These are phyloP conservation scores for Anolis apletophallus DNA, from an alignment of 2,797 vertebrate genomes.

Conservation along the genomic window DNA sequence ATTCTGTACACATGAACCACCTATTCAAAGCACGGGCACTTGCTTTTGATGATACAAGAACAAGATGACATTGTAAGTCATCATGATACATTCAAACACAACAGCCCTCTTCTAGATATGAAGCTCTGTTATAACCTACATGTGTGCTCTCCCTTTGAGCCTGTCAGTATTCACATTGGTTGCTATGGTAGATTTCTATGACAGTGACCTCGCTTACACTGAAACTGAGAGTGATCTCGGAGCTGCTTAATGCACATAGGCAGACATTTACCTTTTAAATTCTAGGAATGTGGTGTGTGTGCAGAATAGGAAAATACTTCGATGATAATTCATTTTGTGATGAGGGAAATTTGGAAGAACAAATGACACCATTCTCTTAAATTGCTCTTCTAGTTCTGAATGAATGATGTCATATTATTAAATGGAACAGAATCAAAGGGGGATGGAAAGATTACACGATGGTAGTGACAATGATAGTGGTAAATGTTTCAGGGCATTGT, in stretches of 20 bases:
- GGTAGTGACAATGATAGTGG: background rate
- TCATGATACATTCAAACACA: background rate
- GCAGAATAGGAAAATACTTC: background rate
- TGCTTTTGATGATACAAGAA: background rate
- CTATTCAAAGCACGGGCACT: background rate
- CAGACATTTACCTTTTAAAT: background rate
- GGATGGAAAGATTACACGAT: background rate
- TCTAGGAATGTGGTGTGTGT: background rate
- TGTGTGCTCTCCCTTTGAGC: background rate
- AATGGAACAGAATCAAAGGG: background rate
- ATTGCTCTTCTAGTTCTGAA: background rate
- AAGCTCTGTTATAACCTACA: background rate
- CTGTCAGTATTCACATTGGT: constrained; percentile 8
- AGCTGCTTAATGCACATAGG: background rate
- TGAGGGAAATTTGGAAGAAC: background rate
- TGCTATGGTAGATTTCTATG: constrained; percentile 36
- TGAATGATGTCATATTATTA: background rate
- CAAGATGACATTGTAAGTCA: background rate
- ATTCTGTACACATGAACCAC: background rate
- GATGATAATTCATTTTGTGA: background rate
- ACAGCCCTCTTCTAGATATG: background rate
- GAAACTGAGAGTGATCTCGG: background rate
- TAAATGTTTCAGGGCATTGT: background rate
- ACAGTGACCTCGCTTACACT: constrained; percentile 7
- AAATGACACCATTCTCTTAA: background rate